These are phyloP conservation scores for Cosmia trapezina DNA, from an alignment of 2,888 invertebrate species.

Conservation along the genomic window DNA sequence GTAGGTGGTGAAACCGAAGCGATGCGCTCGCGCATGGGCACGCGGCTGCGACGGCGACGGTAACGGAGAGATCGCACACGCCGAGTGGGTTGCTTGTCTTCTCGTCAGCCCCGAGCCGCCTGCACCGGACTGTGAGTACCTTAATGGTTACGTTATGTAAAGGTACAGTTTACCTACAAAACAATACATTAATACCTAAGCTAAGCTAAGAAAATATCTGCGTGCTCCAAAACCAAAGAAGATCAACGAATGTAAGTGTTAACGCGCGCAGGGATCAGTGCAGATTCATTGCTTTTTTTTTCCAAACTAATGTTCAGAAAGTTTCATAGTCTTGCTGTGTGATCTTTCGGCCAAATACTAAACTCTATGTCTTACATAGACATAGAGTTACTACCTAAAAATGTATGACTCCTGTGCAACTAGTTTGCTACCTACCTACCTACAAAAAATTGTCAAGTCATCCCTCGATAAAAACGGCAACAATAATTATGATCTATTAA, in stretches of 20 bases:
- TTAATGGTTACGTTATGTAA: conserved; percentile 61
- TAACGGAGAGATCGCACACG: conserved; percentile 94
- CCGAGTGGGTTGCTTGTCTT: conserved; percentile 97
- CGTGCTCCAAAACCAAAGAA: conserved; percentile 18
- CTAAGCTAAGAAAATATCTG: conserved; percentile 8
- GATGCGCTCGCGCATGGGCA: conserved; percentile 97
- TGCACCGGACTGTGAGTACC: conserved; percentile 95
- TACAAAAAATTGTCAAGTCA: conserved; percentile 1
- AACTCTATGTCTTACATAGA: too few relatives aligned
- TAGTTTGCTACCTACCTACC: background rate
- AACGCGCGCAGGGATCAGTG: background rate
- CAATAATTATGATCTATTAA: background rate
- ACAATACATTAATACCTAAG: background rate
- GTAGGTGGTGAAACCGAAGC: conserved; percentile 95
- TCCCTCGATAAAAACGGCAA: background rate
- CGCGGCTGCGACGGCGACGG: conserved; percentile 96
- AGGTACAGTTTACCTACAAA: background rate
- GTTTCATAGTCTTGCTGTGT: background rate
- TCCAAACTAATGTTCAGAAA: conserved; percentile 12
- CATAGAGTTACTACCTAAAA: too few relatives aligned
- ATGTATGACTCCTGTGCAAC: background rate
- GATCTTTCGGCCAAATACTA: conserved; percentile 6
- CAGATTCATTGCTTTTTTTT: background rate
- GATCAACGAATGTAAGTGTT: conserved; percentile 36
- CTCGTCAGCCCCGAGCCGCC: conserved; percentile 91